These are phyloP conservation scores for Ichneumoninae sp. DNA, from an alignment of 2,888 invertebrate species.

Conservation along the genomic window DNA sequence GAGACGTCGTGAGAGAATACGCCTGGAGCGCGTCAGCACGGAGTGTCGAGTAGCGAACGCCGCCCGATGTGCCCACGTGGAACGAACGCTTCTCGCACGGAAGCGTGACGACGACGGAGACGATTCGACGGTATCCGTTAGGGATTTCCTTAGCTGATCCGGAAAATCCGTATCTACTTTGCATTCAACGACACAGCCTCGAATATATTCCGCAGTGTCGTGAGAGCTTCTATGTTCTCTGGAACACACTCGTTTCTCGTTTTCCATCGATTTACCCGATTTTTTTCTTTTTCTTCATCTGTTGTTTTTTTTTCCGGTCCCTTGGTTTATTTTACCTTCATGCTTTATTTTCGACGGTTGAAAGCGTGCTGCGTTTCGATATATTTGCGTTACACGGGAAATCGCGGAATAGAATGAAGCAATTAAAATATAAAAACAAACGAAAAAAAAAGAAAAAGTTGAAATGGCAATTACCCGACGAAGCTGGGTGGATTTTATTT, in stretches of 20 bases:
- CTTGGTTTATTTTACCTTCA: background rate
- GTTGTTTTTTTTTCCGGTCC: slow-evolving; percentile 6
- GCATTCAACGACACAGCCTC: slow-evolving; percentile 55
- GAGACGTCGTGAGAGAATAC: slow-evolving; percentile 56
- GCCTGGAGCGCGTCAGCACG: slow-evolving; percentile 45
- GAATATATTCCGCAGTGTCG: slow-evolving; percentile 53
- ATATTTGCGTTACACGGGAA: background rate
- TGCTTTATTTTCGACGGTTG: background rate
- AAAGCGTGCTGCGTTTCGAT: background rate
- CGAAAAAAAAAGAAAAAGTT: background rate
- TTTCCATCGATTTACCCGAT: background rate
- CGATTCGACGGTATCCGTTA: slow-evolving; percentile 58
- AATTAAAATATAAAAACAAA: too few species aligned
- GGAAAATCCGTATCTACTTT: slow-evolving; percentile 66
- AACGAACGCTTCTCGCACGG: slow-evolving; percentile 36
- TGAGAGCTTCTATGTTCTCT: slow-evolving; percentile 31
- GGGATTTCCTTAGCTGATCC: slow-evolving; percentile 63
- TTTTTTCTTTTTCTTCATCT: background rate
- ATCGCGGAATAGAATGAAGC: background rate
- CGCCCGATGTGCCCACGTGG: slow-evolving; percentile 3
- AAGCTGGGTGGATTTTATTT: background rate
- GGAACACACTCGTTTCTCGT: slow-evolving; percentile 21
- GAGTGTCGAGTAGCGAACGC: slow-evolving; percentile 28
- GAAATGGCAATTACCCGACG: background rate
- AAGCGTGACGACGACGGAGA: slow-evolving; percentile 49